A percentile compares a stretch with the other conserved stretches of the same genome.
These are phyloP conservation scores for Ruditapes philippinarum DNA, from an alignment of 1,140 invertebrate genomes.

Conservation along the genomic window DNA sequence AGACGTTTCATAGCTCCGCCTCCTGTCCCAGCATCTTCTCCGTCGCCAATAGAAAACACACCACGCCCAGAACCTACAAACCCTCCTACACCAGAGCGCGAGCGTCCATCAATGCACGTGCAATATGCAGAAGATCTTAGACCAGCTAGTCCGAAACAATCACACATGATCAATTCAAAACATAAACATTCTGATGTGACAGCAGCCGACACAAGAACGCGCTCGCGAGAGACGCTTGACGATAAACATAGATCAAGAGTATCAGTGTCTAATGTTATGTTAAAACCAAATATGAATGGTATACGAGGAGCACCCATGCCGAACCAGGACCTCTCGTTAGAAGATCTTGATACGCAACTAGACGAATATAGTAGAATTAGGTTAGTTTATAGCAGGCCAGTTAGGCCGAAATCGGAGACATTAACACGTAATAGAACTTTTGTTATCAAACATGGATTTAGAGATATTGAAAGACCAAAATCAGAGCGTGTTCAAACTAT, in stretches of 20 bases:
- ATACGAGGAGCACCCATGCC: neutral
- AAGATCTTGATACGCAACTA: constrained; percentile 46
- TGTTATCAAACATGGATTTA: constrained; percentile 44
- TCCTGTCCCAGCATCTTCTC: constrained; percentile 25
- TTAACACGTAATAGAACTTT: constrained; percentile 47
- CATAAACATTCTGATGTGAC: neutral
- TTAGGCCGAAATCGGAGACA: constrained; percentile 45
- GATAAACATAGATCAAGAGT: neutral
- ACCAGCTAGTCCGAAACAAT: neutral
- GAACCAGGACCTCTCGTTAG: neutral
- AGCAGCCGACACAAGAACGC: too few species aligned
- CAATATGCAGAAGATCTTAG: constrained; percentile 39
- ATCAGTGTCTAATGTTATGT: constrained; percentile 18
- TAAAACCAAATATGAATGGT: constrained; percentile 2
- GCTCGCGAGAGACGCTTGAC: neutral
- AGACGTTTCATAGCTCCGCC: constrained; percentile 24
- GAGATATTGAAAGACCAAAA: neutral
- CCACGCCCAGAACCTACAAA: neutral
- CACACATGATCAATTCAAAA: neutral
- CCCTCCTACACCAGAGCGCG: constrained; percentile 1
- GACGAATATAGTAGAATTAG: constrained; percentile 19
- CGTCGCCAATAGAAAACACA: neutral
- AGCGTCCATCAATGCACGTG: constrained; percentile 3
- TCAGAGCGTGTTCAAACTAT: constrained; percentile 32
- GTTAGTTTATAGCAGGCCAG: constrained; percentile 41